These are phyloP conservation scores for Megaptera novaeangliae DNA, from an alignment of 2,113 vertebrate genomes.

Conservation along the genomic window DNA sequence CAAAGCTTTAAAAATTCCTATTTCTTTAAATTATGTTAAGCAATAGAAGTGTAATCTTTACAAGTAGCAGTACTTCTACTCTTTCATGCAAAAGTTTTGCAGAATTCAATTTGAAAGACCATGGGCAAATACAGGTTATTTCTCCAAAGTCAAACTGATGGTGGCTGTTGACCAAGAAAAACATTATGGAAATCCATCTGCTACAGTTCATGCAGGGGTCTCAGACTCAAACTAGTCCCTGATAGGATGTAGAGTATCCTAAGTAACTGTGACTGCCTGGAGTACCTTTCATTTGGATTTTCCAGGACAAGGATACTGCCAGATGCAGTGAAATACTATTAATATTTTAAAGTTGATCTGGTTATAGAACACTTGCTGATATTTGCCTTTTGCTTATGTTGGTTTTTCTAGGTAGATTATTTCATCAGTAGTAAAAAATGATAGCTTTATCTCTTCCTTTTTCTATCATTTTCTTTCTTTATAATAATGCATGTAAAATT, in stretches of 20 bases:
- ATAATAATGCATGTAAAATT: background rate
- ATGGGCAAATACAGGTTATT: conserved; percentile 23
- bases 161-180: conserved; percentile 22
- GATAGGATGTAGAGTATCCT: background rate
- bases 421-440: background rate
- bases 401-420: background rate
- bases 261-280: background rate
- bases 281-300: background rate
- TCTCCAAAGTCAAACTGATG: conserved; percentile 52
- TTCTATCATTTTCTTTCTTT: background rate
- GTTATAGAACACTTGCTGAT: background rate
- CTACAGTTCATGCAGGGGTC: background rate
- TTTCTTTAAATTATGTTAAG: background rate
- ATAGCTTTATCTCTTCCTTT: background rate
- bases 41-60: background rate
- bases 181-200: conserved; percentile 60
- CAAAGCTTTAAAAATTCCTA: background rate
- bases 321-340: background rate
- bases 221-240: background rate
- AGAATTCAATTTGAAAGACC: background rate
- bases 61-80: background rate
- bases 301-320: background rate
- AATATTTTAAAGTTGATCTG: background rate
- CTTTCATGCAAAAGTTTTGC: background rate
- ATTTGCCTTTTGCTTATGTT: background rate